A percentile compares a stretch with the other conserved stretches of the same genome.
These are phyloP conservation scores for Bolinopsis microptera DNA, from an alignment of 37 sponge, comb jelly and placozoan species.

Conservation along the genomic window DNA sequence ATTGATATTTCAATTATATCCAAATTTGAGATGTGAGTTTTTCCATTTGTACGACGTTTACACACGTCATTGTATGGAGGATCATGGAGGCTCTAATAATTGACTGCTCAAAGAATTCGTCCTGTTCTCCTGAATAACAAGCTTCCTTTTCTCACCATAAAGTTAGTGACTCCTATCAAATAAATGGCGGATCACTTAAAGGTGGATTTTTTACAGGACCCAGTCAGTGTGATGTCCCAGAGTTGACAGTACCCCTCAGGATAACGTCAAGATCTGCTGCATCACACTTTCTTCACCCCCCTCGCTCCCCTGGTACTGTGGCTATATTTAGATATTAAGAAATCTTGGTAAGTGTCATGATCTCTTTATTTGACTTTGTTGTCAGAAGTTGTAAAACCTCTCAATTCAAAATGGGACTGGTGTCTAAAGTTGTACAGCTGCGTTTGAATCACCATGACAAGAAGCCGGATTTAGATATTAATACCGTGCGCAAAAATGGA, in stretches of 20 bases:
- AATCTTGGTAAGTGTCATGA: not conserved
- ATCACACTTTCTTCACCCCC: not conserved
- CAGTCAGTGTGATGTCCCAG: not conserved
- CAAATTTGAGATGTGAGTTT: not conserved
- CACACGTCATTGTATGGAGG: not conserved
- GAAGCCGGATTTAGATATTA: not conserved
- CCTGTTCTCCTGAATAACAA: not conserved
- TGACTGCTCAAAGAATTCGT: not conserved
- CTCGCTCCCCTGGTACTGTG: not conserved
- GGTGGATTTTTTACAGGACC: not conserved
- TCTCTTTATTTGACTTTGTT: not conserved
- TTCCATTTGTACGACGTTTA: not conserved
- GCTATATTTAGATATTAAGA: not conserved
- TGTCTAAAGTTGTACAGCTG: not conserved
- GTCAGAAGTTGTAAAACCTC: not conserved
- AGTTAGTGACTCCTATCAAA: not conserved
- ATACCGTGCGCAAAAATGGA: not conserved
- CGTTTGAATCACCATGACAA: not conserved
- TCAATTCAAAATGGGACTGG: not conserved
- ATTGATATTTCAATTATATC: not conserved
- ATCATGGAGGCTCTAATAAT: not conserved
- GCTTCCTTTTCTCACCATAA: not conserved
- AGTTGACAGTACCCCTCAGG: not conserved
- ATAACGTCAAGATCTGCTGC: not conserved
- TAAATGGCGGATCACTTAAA: not conserved